A percentile compares a stretch with the other conserved stretches of the same genome.
These are phyloP conservation scores for Falco punctatus DNA, from an alignment of 2,113 vertebrate genomes.

Conservation along the genomic window DNA sequence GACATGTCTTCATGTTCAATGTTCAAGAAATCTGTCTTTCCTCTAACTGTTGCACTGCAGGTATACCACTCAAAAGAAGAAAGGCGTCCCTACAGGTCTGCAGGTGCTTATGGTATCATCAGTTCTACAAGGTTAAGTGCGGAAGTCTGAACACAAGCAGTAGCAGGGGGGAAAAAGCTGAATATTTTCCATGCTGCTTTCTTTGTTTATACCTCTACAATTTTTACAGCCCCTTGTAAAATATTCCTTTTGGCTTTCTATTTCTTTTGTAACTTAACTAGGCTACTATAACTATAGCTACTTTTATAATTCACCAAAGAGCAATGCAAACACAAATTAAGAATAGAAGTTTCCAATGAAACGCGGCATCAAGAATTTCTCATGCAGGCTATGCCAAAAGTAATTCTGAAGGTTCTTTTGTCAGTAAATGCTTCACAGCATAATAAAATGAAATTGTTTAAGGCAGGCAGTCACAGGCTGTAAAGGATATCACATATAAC, in stretches of 20 bases:
- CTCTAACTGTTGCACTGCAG: background rate
- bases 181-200: background rate
- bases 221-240: background rate
- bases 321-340: background rate
- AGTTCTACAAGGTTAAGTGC: background rate
- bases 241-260: background rate
- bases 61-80: background rate
- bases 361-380: background rate
- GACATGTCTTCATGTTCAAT: background rate
- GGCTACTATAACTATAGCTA: background rate
- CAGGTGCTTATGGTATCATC: background rate
- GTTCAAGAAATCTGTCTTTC: background rate
- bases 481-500: conserved; percentile 22
- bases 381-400: background rate
- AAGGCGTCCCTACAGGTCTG: background rate
- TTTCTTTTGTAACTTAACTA: background rate
- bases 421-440: conserved; percentile 41
- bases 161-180: background rate
- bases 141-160: background rate
- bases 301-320: background rate
- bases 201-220: background rate
- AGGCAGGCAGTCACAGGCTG: conserved; percentile 47
- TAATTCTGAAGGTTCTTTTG: conserved; percentile 13
- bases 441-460: conserved; percentile 41
- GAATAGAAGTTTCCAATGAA: background rate